Conservation (phyloP, 2,797 vertebrate genomes). For the Sebastiscus tertius region DNA sequence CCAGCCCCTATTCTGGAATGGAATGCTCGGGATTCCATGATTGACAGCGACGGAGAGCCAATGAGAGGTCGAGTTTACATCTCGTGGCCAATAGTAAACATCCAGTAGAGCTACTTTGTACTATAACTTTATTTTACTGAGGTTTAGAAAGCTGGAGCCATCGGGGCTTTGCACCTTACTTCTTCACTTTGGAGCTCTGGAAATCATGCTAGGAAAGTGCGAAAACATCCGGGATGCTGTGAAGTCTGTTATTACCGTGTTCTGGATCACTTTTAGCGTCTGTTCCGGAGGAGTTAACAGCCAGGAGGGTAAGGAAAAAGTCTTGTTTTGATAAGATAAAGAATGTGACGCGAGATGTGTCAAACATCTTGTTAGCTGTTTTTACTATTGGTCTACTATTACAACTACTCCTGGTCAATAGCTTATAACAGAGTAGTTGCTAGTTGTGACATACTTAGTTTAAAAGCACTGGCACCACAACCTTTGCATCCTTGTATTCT, state of each 20-base stretch:
- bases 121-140: slow-evolving; percentile 52
- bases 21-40: slow-evolving; percentile 60
- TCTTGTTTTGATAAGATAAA: slow-evolving; percentile 15
- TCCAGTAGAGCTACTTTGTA: slow-evolving; percentile 1
- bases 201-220: slow-evolving; percentile 74
- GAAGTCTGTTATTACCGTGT: slow-evolving; percentile 42
- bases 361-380: too few species aligned
- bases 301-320: slow-evolving; percentile 80
- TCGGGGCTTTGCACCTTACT: slow-evolving; percentile 55
- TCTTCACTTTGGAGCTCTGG: slow-evolving; percentile 12
- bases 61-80: slow-evolving; percentile 45
- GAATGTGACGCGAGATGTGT: neutral
- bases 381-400: neutral
- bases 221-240: slow-evolving; percentile 59
- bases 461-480: neutral
- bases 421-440: neutral
- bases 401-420: neutral
- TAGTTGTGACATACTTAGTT: neutral
- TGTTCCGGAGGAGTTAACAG: slow-evolving; percentile 55
- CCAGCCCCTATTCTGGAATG: slow-evolving; percentile 57
- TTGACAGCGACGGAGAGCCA: slow-evolving; percentile 62
- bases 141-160: slow-evolving; percentile 10
- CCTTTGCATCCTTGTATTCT: neutral
- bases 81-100: slow-evolving; percentile 67
- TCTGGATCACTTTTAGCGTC: slow-evolving; percentile 68